A percentile compares a stretch with the other conserved stretches of the same genome.
Conservation (phyloP, 2,888 invertebrate genomes). For the Lepidocyrtinus sp. region DNA sequence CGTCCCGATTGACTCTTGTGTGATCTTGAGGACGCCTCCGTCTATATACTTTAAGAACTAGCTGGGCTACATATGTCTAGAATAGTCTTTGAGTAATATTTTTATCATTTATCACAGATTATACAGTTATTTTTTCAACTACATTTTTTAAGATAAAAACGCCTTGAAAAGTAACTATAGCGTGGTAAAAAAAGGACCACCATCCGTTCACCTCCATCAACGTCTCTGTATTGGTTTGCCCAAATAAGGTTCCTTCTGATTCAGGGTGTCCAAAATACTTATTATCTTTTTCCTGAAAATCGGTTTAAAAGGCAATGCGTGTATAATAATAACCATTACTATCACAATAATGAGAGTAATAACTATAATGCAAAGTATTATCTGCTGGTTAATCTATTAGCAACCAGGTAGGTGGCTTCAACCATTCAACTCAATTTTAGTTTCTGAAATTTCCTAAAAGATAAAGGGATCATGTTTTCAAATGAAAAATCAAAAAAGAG, state of each 20-base stretch:
- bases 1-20: constrained; percentile 49
- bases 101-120: neutral
- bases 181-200: neutral
- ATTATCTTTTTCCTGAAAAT: neutral
- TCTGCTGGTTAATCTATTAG: constrained; percentile 44
- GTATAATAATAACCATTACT: constrained; percentile 41
- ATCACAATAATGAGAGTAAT: constrained; percentile 55
- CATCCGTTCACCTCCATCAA: neutral
- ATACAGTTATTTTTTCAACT: neutral
- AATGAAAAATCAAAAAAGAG: constrained; percentile 19
- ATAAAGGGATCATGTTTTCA: too few relatives aligned
- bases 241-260: neutral
- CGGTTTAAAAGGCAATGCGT: neutral
- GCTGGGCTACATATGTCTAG: too few relatives aligned
- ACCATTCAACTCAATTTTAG: neutral
- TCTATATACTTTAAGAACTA: constrained; percentile 27
- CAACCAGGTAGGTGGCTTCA: constrained; percentile 55
- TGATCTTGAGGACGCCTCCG: constrained; percentile 42
- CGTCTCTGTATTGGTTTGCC: neutral
- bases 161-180: too few relatives aligned
- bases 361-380: constrained; percentile 43
- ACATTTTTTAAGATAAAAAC: too few relatives aligned
- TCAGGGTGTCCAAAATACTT: neutral
- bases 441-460: too few relatives aligned
- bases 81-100: neutral